Evolutionary conservation across 2,888 invertebrate genomes (phyloP).

Genomic region (Adelphocoris suturalis): DNA sequence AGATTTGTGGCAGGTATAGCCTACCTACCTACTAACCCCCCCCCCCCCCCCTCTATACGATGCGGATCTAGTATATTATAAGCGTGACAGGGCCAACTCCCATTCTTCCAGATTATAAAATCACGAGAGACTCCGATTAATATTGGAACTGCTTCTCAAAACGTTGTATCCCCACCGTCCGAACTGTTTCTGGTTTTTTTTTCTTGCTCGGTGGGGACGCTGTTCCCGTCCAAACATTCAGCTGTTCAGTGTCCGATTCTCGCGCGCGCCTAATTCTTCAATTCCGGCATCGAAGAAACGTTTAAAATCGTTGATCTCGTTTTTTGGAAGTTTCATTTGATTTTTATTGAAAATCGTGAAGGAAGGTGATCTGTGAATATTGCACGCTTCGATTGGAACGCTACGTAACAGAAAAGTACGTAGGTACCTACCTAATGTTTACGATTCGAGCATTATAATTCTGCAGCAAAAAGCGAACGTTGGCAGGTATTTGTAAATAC

Average conservation of each 20-base stretch:
- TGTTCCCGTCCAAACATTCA: not conserved
- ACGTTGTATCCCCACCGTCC: not conserved
- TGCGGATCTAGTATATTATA: not conserved
- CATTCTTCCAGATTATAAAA: constrained; percentile 21
- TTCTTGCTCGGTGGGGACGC: not conserved
- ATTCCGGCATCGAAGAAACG: not conserved
- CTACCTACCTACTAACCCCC: not conserved
- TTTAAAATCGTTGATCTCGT: too few species aligned
- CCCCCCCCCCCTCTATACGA: not conserved
- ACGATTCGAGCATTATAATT: too few species aligned
- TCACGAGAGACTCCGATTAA: not conserved
- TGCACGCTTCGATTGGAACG: too few species aligned
- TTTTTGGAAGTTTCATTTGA: too few species aligned
- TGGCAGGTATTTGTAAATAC: too few species aligned
- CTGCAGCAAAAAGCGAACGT: too few species aligned
- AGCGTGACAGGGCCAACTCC: not conserved
- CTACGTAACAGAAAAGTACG: too few species aligned
- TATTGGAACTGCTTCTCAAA: constrained; percentile 3
- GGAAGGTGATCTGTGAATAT: too few species aligned
- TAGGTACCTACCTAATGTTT: too few species aligned
- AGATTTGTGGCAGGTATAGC: not conserved
- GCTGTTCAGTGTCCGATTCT: not conserved
- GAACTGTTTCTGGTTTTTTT: not conserved
- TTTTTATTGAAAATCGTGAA: too few species aligned
- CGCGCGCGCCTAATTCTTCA: constrained; percentile 22